Conservation (phyloP, 2,113 vertebrate species). For the Haemorhous mexicanus region DNA sequence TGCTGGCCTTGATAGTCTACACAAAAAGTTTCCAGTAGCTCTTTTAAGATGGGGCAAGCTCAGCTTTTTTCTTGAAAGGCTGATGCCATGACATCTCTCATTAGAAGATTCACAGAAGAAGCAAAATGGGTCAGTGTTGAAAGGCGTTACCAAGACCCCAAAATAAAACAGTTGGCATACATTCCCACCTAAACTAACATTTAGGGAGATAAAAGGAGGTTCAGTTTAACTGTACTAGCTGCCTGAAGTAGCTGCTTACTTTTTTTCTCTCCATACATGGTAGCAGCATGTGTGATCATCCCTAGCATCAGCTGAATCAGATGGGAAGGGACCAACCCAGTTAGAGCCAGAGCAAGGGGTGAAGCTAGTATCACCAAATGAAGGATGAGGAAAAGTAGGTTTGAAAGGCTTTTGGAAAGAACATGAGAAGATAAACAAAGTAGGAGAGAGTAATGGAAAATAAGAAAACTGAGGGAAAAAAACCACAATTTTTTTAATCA, state of each 20-base stretch:
- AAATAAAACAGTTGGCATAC: background rate
- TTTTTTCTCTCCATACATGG: background rate
- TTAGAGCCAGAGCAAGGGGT: background rate
- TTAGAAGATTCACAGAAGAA: background rate
- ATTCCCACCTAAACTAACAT: background rate
- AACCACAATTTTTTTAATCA: background rate
- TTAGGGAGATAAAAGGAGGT: background rate
- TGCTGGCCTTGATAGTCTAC: background rate
- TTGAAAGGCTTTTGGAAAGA: background rate
- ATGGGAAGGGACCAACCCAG: background rate
- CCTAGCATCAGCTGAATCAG: background rate
- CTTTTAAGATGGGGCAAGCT: background rate
- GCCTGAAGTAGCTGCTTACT: background rate
- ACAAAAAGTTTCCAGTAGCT: background rate
- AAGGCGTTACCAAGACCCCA: background rate
- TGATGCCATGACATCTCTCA: background rate
- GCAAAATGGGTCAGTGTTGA: background rate
- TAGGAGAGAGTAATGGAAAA: background rate
- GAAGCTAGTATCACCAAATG: background rate
- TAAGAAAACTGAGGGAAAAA: background rate
- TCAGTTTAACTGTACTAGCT: background rate
- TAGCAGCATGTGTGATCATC: background rate
- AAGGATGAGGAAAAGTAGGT: background rate
- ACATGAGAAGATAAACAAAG: background rate
- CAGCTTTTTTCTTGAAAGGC: background rate